phyloP scores from a whole-genome alignment of 2,888 invertebrate genomes.

The Tanytarsus gracilentus region DNA sequence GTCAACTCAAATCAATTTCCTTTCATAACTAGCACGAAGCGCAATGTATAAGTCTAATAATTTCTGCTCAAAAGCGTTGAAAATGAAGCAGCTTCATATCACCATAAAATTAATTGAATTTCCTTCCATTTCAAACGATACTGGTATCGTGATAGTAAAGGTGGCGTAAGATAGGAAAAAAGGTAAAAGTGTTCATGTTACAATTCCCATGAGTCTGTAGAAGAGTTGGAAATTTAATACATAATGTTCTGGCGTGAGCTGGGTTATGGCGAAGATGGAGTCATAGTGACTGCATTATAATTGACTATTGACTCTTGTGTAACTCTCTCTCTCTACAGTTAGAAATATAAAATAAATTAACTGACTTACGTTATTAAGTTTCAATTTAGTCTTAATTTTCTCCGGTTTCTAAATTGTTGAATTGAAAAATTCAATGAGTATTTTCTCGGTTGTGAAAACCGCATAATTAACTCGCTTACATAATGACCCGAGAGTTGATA shows the following conservation, averaged over 20 bases:
- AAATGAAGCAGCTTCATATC: too few species aligned
- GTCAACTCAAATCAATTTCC: too few species aligned
- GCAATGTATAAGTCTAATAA: too few species aligned
- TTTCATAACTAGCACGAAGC: too few species aligned
- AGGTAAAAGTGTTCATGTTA: neutral
- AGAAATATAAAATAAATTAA: neutral
- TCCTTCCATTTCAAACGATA: neutral
- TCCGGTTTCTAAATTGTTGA: slow-evolving; percentile 67
- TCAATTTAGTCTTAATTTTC: slow-evolving; percentile 85
- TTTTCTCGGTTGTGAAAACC: neutral
- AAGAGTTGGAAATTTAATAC: neutral
- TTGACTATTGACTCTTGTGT: neutral
- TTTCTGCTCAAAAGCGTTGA: too few species aligned
- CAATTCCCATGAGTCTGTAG: neutral
- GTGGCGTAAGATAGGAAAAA: too few species aligned
- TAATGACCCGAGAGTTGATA: slow-evolving; percentile 89
- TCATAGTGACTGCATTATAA: too few species aligned
- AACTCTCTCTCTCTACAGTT: neutral
- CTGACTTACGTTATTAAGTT: slow-evolving; percentile 84
- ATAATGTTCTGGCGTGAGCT: too few species aligned
- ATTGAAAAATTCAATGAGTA: slow-evolving; percentile 31
- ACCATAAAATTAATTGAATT: too few species aligned
- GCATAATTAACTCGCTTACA: neutral
- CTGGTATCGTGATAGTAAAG: neutral
- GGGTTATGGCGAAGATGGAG: too few species aligned